Conservation (phyloP, 2,888 invertebrate species). For the Prenolepis imparis region DNA sequence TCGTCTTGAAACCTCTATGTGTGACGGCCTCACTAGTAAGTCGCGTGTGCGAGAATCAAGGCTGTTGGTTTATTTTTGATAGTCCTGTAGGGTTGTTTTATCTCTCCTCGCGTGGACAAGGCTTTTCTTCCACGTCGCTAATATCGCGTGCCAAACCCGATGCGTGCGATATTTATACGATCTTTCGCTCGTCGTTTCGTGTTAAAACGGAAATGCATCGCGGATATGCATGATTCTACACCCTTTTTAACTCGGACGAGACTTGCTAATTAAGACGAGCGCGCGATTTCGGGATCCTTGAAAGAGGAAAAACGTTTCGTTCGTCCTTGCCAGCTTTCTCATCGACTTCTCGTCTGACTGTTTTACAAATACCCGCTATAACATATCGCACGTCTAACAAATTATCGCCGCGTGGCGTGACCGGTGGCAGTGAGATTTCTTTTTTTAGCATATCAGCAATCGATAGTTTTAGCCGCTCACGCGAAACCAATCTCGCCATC, state of each 20-base stretch:
- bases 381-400: constrained; percentile 11
- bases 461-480: constrained; percentile 40
- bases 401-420: constrained; percentile 53
- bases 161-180: constrained; percentile 69
- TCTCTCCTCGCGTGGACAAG: constrained; percentile 54
- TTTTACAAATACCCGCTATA: neutral
- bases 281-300: constrained; percentile 12
- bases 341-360: neutral
- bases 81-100: constrained; percentile 56
- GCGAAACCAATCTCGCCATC: neutral
- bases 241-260: constrained; percentile 31
- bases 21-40: constrained; percentile 52
- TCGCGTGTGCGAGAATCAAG: constrained; percentile 74
- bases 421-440: constrained; percentile 29
- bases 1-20: constrained; percentile 64
- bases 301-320: neutral
- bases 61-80: constrained; percentile 75
- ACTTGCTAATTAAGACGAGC: constrained; percentile 29
- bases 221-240: neutral
- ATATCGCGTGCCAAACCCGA: constrained; percentile 68
- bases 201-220: constrained; percentile 45
- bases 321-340: neutral
- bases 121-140: constrained; percentile 56
- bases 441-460: constrained; percentile 53
- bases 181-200: constrained; percentile 53